A percentile compares a stretch with the other conserved stretches of the same genome.
phyloP scores from a whole-genome alignment of 2,888 invertebrate genomes.

The Labia minor region DNA sequence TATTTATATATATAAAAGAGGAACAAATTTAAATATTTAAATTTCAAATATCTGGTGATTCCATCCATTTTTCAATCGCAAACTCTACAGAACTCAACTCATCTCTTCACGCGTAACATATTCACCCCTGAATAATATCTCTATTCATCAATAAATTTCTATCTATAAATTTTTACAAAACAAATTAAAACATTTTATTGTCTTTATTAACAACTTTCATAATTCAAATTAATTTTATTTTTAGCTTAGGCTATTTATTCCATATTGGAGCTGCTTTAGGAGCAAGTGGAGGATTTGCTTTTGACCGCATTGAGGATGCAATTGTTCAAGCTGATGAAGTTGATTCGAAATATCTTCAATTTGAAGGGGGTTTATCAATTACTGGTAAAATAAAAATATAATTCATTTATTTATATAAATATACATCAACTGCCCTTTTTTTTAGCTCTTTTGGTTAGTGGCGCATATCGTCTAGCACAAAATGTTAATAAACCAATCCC shows the following conservation, averaged over 20 bases:
- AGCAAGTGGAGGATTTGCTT: conserved; percentile 52
- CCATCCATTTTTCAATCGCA: no score
- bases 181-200: no score
- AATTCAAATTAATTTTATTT: no score
- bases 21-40: no score
- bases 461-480: conserved; percentile 50
- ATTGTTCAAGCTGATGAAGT: conserved; percentile 92
- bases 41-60: no score
- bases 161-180: no score
- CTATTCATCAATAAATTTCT: no score
- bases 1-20: conserved; percentile 15
- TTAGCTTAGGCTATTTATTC: conserved; percentile 74
- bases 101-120: no score
- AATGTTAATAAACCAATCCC: conserved; percentile 55
- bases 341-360: conserved; percentile 76
- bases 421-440: conserved; percentile 14
- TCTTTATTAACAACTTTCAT: no score
- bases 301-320: conserved; percentile 79
- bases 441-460: conserved; percentile 47
- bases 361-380: conserved; percentile 79
- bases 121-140: no score
- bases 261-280: conserved; percentile 67
- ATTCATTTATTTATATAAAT: conserved; percentile 16
- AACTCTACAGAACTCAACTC: no score
- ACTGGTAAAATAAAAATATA: no score